Conservation (phyloP, 2,888 invertebrate species). For the Xanthorhoe spadicearia region DNA sequence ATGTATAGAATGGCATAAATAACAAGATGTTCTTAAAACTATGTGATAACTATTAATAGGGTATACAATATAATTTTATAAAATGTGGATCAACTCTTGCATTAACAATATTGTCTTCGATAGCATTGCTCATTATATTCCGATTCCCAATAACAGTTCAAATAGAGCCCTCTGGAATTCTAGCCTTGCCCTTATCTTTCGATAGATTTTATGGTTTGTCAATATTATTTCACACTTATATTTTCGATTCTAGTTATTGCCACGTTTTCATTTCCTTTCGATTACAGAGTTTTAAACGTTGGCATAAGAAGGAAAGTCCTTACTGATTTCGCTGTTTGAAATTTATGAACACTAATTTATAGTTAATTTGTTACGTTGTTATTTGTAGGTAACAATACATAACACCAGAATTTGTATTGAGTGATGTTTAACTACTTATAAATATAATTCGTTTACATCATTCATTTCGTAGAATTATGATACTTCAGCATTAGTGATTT, state of each 20-base stretch:
- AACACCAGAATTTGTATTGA: background rate
- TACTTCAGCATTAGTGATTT: background rate
- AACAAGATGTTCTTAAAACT: conserved; percentile 68
- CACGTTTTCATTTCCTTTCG: conserved; percentile 19
- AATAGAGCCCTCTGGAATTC: conserved; percentile 27
- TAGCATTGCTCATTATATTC: conserved; percentile 73
- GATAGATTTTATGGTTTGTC: background rate
- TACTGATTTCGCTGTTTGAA: background rate
- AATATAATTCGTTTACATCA: background rate
- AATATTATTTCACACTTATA: background rate
- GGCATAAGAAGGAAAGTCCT: conserved; percentile 5
- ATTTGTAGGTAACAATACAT: background rate
- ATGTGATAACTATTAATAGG: conserved; percentile 64
- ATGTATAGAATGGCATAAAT: conserved; percentile 42
- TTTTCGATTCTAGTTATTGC: conserved; percentile 30
- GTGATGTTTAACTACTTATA: background rate
- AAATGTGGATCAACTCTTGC: conserved; percentile 80
- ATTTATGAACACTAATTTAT: background rate
- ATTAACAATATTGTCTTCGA: conserved; percentile 82
- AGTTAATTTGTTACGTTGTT: background rate
- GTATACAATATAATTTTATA: conserved; percentile 61
- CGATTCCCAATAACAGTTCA: conserved; percentile 52
- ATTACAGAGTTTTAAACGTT: conserved; percentile 3
- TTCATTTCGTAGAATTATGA: too few species aligned
- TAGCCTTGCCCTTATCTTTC: conserved; percentile 30